phyloP scores from a whole-genome alignment of 92 coral and sea anemone species.

The Umimayanthus kanabou region DNA sequence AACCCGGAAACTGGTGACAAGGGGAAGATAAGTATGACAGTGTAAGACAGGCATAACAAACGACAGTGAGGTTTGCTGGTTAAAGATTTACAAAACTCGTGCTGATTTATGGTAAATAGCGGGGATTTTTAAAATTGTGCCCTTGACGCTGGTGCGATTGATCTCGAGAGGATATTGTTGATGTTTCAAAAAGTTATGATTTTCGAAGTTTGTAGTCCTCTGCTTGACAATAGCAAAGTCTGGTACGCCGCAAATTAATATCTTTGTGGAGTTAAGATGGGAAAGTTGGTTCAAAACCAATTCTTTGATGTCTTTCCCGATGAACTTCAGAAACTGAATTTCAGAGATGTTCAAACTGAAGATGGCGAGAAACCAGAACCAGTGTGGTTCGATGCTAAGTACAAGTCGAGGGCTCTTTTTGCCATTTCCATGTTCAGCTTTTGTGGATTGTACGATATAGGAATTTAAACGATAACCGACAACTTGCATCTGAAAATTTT shows the following conservation, averaged over 20 bases:
- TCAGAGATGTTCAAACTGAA: neutral
- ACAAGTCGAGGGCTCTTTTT: conserved; percentile 5
- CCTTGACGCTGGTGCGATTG: neutral
- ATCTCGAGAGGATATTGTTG: neutral
- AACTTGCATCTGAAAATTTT: neutral
- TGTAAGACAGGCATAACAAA: too few relatives aligned
- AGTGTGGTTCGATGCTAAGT: conserved; percentile 4
- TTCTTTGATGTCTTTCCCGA: neutral
- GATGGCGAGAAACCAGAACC: conserved; percentile 19
- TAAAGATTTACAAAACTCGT: neutral
- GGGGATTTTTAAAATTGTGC: too few relatives aligned
- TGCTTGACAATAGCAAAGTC: neutral
- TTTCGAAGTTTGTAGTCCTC: conserved; percentile 12
- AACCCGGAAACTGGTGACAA: too few relatives aligned
- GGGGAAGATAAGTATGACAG: too few relatives aligned
- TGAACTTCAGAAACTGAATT: neutral
- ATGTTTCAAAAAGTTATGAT: neutral
- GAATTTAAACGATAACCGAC: neutral
- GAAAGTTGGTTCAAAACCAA: neutral
- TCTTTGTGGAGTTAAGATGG: conserved; percentile 10
- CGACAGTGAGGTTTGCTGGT: neutral
- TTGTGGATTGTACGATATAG: neutral
- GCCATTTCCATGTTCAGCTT: neutral
- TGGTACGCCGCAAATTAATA: neutral
- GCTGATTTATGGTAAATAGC: too few relatives aligned